These are phyloP conservation scores for Chaetoderma sp. DNA, from an alignment of 2,888 invertebrate species.

Conservation along the genomic window DNA sequence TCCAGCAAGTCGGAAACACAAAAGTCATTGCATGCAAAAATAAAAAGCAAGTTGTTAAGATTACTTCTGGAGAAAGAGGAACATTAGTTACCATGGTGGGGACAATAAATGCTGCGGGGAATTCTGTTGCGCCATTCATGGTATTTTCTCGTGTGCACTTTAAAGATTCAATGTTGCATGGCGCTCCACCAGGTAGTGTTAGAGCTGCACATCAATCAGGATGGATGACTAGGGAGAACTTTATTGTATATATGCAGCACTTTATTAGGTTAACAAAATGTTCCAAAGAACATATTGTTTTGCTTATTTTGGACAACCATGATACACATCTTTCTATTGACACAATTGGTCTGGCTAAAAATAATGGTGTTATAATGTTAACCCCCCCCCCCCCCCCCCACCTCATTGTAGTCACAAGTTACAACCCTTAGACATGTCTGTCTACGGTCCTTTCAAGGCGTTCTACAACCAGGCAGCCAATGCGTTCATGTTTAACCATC, in stretches of 20 bases:
- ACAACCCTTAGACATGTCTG: slow-evolving; percentile 68
- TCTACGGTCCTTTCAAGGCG: slow-evolving; percentile 66
- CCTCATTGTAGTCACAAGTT: slow-evolving; percentile 59
- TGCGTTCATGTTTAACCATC: slow-evolving; percentile 53
- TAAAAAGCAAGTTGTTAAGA: neutral
- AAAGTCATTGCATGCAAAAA: slow-evolving; percentile 15
- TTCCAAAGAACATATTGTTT: slow-evolving; percentile 42
- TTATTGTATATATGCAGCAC: slow-evolving; percentile 39
- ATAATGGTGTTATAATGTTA: slow-evolving; percentile 62
- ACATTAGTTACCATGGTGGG: slow-evolving; percentile 8
- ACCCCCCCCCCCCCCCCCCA: slow-evolving; percentile 62
- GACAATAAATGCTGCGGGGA: slow-evolving; percentile 9
- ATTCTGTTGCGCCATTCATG: slow-evolving; percentile 16
- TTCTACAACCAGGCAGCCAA: slow-evolving; percentile 46
- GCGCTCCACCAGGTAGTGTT: slow-evolving; percentile 8
- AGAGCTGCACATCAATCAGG: slow-evolving; percentile 16
- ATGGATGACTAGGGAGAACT: slow-evolving; percentile 36
- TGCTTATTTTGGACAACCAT: slow-evolving; percentile 53
- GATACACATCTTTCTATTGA: slow-evolving; percentile 44
- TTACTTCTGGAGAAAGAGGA: slow-evolving; percentile 21
- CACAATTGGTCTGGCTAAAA: slow-evolving; percentile 52
- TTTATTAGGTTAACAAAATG: slow-evolving; percentile 46
- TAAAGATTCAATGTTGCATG: slow-evolving; percentile 4
- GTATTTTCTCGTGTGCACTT: slow-evolving; percentile 23
- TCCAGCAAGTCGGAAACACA: slow-evolving; percentile 18